phyloP scores from a whole-genome alignment of 2,797 vertebrate genomes.

The Thalassophryne amazonica region DNA sequence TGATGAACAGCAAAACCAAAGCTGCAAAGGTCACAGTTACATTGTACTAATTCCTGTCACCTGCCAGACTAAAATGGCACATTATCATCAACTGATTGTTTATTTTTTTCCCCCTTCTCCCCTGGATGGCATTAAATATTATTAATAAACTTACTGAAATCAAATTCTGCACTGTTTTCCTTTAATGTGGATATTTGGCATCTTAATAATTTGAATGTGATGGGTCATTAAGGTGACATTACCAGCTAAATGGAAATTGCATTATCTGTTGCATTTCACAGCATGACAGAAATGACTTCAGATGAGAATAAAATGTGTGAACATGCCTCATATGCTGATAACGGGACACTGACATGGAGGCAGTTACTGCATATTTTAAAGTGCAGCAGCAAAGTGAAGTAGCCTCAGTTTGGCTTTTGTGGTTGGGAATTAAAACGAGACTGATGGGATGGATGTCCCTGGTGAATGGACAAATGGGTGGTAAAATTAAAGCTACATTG shows the following conservation, averaged over 20 bases:
- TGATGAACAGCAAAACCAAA: too few relatives aligned
- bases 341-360: conserved; percentile 11
- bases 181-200: conserved; percentile 3
- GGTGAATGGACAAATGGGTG: not conserved
- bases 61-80: conserved; percentile 4
- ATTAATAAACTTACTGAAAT: conserved; percentile 49
- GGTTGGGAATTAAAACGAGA: conserved; percentile 9
- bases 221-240: conserved; percentile 5
- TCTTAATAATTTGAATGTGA: conserved; percentile 5
- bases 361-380: conserved; percentile 31
- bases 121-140: conserved; percentile 37
- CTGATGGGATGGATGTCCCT: not conserved
- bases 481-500: too few relatives aligned
- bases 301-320: not conserved
- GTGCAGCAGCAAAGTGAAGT: conserved; percentile 22
- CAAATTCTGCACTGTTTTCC: not conserved
- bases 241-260: conserved; percentile 15
- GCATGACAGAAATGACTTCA: conserved; percentile 14
- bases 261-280: conserved; percentile 22
- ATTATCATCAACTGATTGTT: conserved; percentile 26
- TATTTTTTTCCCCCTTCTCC: conserved; percentile 24
- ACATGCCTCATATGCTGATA: conserved; percentile 26
- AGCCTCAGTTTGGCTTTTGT: conserved; percentile 4
- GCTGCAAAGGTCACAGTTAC: not conserved
- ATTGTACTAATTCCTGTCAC: conserved; percentile 7